Conservation (phyloP, 2,888 invertebrate genomes). For the Teleiodes luculella region DNA sequence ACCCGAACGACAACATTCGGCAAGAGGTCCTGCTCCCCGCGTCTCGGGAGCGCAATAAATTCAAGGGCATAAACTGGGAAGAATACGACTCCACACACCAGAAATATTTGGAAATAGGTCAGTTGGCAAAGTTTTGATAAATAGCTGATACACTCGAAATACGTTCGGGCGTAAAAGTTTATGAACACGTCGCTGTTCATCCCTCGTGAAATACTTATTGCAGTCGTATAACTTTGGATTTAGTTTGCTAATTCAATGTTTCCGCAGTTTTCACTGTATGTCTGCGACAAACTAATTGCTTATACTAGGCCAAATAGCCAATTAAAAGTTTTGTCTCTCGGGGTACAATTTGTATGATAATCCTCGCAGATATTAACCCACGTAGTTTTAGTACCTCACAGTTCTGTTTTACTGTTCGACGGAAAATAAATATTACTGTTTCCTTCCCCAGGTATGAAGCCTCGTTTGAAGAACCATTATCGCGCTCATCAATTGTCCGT, state of each 20-base stretch:
- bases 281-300: conserved; percentile 7
- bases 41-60: conserved; percentile 90
- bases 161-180: not conserved
- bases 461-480: conserved; percentile 94
- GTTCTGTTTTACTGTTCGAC: not conserved
- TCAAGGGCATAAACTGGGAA: conserved; percentile 92
- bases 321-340: conserved; percentile 17
- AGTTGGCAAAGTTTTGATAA: conserved; percentile 40
- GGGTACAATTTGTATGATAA: conserved; percentile 9
- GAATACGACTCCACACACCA: conserved; percentile 95
- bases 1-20: conserved; percentile 90
- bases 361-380: conserved; percentile 6
- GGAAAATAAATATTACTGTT: conserved; percentile 16
- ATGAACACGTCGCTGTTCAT: not conserved
- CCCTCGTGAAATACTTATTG: not conserved
- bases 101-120: conserved; percentile 95
- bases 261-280: not conserved
- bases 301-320: conserved; percentile 9
- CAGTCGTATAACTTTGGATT: not conserved
- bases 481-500: conserved; percentile 96
- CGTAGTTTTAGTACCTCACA: conserved; percentile 11
- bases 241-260: not conserved
- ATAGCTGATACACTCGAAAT: not conserved
- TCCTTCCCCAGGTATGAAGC: conserved; percentile 88
- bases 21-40: conserved; percentile 87